Base-by-base conservation (phyloP, 2,888 invertebrate genomes). In the Drosophila heteroneura region DNA sequence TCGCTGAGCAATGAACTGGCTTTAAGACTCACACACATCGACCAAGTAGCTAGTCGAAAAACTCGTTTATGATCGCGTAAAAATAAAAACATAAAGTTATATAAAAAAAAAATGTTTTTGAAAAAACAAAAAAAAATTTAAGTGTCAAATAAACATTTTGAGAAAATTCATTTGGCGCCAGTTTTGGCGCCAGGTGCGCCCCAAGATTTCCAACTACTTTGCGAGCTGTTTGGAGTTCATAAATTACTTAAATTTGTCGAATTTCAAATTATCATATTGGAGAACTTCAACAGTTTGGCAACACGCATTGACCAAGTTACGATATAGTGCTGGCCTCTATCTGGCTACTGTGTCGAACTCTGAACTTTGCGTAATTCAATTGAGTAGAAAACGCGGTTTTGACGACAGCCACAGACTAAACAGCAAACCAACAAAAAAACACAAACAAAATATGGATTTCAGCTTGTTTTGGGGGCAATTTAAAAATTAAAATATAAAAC, bases 121-220 rank as follows among this genome's bases (percentile, higher is more conserved):
- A 16, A 26, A 32, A 5, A 16, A 30, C n/a, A 19, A 14, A 49
- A 53, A 22, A 54, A 35, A 35, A 22, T n/a, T 51, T 28, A 72
- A 81, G 81, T 82, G 76, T 81, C 81, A 76, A 82, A 79, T 81
- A 83, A 81, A 83, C 71, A 79, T 79, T 83, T 79, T 61, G 69
- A 71, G 76, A 81, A 81, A 71, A 82, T 81, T 83, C 78, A 82
- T 83, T 82, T 82, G 83, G 78, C 78, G 82, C 83, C 80, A 79
- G 62, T 30, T 61, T 49, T 66, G 74, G 74, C 80, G 79, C 80
- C 79, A 80, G 69, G 69, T 76, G 80, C 76, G 65, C 37, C 56
- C 58, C 52, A 49, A 66, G 51, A 54, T 66, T 69, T 63, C 44
- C 66, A 58, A 41, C 62, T 41, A 47, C 26, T 61, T 70, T n/a